Base-by-base conservation (phyloP, 2,113 vertebrate species). In the Nettapus auritus region DNA sequence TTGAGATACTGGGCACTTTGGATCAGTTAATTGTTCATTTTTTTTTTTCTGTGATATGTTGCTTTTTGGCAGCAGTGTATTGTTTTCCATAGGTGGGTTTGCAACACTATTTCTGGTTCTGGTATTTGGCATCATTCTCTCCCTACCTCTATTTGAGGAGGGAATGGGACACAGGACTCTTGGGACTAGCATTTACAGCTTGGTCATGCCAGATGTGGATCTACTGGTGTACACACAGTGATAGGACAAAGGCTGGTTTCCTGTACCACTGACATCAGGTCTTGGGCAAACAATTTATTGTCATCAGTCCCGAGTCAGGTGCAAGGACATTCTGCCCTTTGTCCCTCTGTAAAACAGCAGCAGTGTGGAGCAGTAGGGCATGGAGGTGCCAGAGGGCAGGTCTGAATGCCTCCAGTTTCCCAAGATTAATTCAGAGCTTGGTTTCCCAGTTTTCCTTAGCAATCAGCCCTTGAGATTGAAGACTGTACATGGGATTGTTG, bases 121-220 rank as follows among this genome's bases (percentile, higher is more conserved):
- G 74, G 29, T 60, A 60, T 63, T n/a, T 76, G 33, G n/a, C 82
- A 59, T 13, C 11, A 10, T 31, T 70, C 17, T 70, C 17, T 81
- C 7, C 9, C 26, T 28, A 28, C 10, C 11, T 63, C 38, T 56
- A 18, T 34, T 60, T 50, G 2, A 26, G 2, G 5, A 7, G 12
- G 31, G 8, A 56, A 12, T 36, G 11, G 0, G 4, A 11, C 21
- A 20, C 20, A 23, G 7, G 3, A 31, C 0, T 52, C 46, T 67
- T 80, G 56, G 69, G 7, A 11, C 25, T n/a, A 20, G 1, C 9
- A 19, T 31, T 68, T 86, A 50, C 19, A 9, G 4, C 18, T 76
- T 29, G 13, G 9, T 53, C 22, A 31, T 26, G 10, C 13, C 6
- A 50, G 20, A 67, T 40, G 3, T 31, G 17, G 8, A 50, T 63